phyloP scores from a whole-genome alignment of 2,113 vertebrate genomes.

The Nesogale talazaci region DNA sequence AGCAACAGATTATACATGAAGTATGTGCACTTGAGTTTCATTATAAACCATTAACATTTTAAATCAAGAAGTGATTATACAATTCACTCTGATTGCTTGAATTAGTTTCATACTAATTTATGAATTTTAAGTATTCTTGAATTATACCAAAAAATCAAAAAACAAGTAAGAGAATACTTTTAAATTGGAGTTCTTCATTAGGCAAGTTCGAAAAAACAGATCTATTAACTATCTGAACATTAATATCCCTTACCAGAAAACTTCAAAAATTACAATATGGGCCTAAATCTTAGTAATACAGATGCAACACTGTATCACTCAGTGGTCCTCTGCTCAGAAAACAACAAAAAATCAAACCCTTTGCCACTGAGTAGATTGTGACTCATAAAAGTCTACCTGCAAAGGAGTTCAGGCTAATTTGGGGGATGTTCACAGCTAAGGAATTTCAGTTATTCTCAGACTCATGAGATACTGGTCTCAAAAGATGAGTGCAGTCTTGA shows the following conservation, averaged over 20 bases:
- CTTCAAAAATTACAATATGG: constrained; percentile 22
- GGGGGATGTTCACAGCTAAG: background rate
- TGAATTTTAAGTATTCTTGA: constrained; percentile 25
- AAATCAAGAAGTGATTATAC: background rate
- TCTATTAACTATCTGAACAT: background rate
- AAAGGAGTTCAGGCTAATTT: background rate
- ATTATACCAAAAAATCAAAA: constrained; percentile 40
- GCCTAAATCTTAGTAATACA: background rate
- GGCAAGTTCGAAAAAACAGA: background rate
- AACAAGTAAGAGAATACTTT: background rate
- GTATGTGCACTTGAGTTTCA: constrained; percentile 26
- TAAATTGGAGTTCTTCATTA: background rate
- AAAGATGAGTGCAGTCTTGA: background rate
- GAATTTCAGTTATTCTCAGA: background rate
- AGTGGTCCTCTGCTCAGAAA: background rate
- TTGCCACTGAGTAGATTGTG: too few species aligned
- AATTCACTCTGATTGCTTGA: background rate
- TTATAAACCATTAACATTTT: background rate
- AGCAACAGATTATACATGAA: constrained; percentile 12
- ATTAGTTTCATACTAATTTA: background rate
- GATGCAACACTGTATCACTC: background rate
- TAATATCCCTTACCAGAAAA: background rate
- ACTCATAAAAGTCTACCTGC: background rate
- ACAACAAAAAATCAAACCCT: background rate
- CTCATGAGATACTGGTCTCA: background rate